Evolutionary conservation across 2,113 vertebrate species (phyloP).

Genomic region (Nothocercus julius): DNA sequence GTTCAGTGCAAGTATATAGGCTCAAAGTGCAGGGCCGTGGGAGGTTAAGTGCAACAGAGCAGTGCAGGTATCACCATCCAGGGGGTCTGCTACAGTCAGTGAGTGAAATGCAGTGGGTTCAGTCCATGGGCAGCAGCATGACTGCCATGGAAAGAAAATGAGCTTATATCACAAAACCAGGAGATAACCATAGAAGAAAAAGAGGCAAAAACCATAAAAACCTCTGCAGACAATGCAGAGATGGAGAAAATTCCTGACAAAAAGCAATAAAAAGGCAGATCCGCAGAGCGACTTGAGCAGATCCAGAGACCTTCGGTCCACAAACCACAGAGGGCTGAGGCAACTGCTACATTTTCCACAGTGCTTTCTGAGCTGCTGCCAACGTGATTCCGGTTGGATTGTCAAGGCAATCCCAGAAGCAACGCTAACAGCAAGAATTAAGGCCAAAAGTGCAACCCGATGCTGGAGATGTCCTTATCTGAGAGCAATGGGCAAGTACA

Average conservation of each 20-base stretch:
- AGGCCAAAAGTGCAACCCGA: not conserved
- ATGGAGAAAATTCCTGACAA: not conserved
- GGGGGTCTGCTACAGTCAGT: accelerated
- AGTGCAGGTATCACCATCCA: not conserved
- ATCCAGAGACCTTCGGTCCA: not conserved
- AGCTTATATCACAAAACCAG: not conserved
- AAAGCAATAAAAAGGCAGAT: not conserved
- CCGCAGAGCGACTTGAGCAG: not conserved
- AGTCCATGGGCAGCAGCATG: accelerated
- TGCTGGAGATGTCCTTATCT: not conserved
- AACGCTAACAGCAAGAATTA: not conserved
- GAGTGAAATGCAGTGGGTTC: not conserved
- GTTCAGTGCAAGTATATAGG: not conserved
- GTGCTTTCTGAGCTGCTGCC: not conserved
- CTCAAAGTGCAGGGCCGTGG: not conserved
- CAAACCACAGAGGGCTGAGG: not conserved
- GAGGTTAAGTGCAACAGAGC: not conserved
- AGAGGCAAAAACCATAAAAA: not conserved
- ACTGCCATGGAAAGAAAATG: not conserved
- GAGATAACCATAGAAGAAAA: not conserved
- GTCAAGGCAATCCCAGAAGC: not conserved
- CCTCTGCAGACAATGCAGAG: not conserved
- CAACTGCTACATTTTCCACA: not conserved
- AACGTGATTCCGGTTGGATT: not conserved
- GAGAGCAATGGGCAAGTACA: not conserved